Conservation (phyloP, 2,888 invertebrate species). For the Melinopterus prodromus region DNA sequence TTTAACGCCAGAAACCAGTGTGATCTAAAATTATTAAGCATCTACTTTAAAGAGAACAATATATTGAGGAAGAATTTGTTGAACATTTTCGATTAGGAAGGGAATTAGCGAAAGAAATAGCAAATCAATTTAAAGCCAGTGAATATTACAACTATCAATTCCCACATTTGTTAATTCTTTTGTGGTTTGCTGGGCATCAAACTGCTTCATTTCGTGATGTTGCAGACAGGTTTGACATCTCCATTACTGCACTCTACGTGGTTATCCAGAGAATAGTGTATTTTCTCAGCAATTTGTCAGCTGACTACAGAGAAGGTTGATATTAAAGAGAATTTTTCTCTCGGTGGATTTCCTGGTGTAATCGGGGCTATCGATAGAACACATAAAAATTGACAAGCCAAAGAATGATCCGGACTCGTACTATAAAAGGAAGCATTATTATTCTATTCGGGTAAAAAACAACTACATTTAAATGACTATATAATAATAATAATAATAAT, state of each 20-base stretch:
- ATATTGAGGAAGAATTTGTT: not conserved
- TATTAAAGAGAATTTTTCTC: conserved; percentile 32
- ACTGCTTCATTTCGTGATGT: conserved; percentile 38
- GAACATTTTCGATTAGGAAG: not conserved
- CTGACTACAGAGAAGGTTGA: conserved; percentile 29
- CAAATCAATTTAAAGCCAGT: not conserved
- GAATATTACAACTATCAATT: not conserved
- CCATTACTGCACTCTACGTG: conserved; percentile 34
- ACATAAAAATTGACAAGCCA: conserved; percentile 16
- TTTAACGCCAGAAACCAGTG: too few species aligned
- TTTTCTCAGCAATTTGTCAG: conserved; percentile 36
- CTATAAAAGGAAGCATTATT: conserved; percentile 11
- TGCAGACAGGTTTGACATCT: conserved; percentile 37
- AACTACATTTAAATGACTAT: too few species aligned
- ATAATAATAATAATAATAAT: too few species aligned
- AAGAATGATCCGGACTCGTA: conserved; percentile 13
- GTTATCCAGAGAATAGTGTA: conserved; percentile 30
- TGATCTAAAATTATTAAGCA: too few species aligned
- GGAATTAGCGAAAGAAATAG: not conserved
- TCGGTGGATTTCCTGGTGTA: conserved; percentile 1
- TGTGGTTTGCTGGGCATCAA: conserved; percentile 38
- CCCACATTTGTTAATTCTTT: conserved; percentile 21
- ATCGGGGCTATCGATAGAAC: conserved; percentile 11
- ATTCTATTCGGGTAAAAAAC: conserved; percentile 11
- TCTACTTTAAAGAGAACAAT: too few species aligned